phyloP scores from a whole-genome alignment of 2,113 vertebrate genomes.

The Gila orcuttii region DNA sequence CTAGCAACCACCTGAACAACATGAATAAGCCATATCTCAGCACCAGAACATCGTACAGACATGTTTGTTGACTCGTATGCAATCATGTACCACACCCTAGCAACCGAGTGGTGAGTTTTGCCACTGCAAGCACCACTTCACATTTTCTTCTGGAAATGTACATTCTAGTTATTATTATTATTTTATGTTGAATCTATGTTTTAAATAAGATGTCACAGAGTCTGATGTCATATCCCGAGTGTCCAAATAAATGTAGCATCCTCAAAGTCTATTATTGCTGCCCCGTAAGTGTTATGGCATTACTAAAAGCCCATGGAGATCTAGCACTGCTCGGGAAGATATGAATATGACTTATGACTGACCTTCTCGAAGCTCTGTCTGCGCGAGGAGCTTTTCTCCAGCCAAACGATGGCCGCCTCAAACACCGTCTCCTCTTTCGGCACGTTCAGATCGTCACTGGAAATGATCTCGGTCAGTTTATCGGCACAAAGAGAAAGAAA shows the following conservation, averaged over 20 bases:
- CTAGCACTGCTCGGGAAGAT: neutral
- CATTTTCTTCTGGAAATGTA: too few species aligned
- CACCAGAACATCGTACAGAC: too few species aligned
- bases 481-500: constrained; percentile 78
- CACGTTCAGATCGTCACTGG: constrained; percentile 77
- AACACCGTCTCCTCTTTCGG: constrained; percentile 78
- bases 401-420: constrained; percentile 77
- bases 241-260: neutral
- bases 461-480: constrained; percentile 79
- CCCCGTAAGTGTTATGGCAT: neutral
- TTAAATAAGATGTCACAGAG: neutral
- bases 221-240: neutral
- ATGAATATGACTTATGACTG: neutral
- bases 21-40: too few species aligned
- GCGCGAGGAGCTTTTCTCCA: constrained; percentile 74
- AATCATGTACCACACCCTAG: too few species aligned
- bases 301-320: neutral
- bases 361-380: constrained; percentile 81
- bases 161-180: too few species aligned
- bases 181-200: too few species aligned
- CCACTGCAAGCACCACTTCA: too few species aligned
- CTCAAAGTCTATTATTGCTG: neutral
- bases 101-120: too few species aligned
- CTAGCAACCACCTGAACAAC: too few species aligned
- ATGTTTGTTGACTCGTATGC: too few species aligned